Evolutionary conservation across 2,888 invertebrate species (phyloP).

Genomic region (Athripsodes cinereus): DNA sequence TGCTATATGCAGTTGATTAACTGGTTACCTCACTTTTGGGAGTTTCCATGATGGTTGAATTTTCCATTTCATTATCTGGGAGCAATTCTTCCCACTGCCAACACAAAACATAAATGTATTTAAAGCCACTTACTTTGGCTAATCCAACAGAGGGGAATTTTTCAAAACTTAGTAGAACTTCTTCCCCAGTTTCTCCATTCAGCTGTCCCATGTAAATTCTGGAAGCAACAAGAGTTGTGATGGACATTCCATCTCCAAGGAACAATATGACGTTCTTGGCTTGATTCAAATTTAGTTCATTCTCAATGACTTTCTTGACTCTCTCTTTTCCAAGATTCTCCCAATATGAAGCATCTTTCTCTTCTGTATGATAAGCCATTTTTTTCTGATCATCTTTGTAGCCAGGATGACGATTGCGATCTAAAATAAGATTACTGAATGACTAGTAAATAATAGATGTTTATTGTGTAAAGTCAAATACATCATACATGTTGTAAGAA

Average conservation of each 20-base stretch:
- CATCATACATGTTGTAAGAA: too few species aligned
- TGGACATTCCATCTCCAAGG: conserved; percentile 71
- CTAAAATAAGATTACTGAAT: too few species aligned
- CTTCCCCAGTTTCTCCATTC: conserved; percentile 50
- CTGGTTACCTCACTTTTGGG: too few species aligned
- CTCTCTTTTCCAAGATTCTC: conserved; percentile 39
- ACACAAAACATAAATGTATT: too few species aligned
- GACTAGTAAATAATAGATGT: too few species aligned
- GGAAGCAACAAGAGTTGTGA: conserved; percentile 61
- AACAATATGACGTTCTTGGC: conserved; percentile 62
- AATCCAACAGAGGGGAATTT: conserved; percentile 57
- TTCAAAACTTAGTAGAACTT: conserved; percentile 55
- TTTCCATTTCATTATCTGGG: too few species aligned
- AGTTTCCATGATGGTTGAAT: too few species aligned
- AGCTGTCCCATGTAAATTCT: conserved; percentile 60
- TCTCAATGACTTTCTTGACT: conserved; percentile 37
- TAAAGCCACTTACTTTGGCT: conserved; percentile 53
- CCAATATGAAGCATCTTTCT: conserved; percentile 40
- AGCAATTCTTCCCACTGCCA: too few species aligned
- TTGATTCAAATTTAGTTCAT: conserved; percentile 35
- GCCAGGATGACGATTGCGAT: too few species aligned
- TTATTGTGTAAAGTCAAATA: too few species aligned
- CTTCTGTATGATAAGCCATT: neutral
- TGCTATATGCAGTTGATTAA: too few species aligned
- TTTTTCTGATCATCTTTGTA: too few species aligned